Conservation (phyloP, 2,888 invertebrate genomes). For the Nebria salina region DNA sequence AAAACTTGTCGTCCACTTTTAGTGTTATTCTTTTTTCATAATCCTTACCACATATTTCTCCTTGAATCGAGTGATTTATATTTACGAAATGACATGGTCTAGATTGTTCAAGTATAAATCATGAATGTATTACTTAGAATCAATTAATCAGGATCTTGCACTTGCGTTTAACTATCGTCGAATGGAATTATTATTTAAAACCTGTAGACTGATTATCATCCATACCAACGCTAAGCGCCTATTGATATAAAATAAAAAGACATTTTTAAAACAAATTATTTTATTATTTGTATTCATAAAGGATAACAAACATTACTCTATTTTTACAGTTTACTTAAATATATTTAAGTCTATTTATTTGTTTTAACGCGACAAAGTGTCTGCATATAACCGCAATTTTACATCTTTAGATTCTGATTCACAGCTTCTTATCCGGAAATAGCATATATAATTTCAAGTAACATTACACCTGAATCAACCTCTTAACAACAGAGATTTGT, state of each 20-base stretch:
- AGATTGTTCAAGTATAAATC: neutral
- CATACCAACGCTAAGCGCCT: too few species aligned
- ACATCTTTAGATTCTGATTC: conserved; percentile 7
- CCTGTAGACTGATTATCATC: too few species aligned
- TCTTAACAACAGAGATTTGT: conserved; percentile 10
- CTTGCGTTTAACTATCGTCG: neutral
- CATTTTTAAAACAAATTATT: too few species aligned
- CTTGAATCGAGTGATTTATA: neutral
- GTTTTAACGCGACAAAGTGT: neutral
- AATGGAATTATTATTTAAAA: too few species aligned
- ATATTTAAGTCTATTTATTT: too few species aligned
- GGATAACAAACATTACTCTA: too few species aligned
- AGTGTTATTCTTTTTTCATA: conserved; percentile 3
- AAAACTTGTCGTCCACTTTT: conserved; percentile 1
- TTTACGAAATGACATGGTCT: neutral
- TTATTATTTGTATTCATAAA: too few species aligned
- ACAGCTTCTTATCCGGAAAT: conserved; percentile 17
- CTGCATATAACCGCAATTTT: conserved; percentile 8
- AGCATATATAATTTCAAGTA: conserved; percentile 16
- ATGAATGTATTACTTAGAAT: neutral
- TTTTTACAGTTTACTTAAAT: too few species aligned
- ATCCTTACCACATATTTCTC: neutral
- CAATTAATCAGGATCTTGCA: neutral
- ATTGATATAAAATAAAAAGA: too few species aligned
- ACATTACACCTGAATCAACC: conserved; percentile 7